Conservation (phyloP, 2,888 invertebrate genomes). For the Chaetoderma sp. region DNA sequence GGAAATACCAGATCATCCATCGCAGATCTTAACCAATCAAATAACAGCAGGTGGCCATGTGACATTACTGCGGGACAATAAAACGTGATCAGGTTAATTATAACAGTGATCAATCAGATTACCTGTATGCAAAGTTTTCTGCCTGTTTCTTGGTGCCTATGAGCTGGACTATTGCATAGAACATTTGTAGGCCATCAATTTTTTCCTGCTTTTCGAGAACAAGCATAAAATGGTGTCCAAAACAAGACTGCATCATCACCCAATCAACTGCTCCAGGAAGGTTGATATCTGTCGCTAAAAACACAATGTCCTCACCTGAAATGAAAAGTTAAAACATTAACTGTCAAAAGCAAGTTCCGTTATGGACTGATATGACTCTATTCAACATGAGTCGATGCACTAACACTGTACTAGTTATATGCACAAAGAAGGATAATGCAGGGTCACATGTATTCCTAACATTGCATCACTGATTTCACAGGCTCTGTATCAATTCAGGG, state of each 20-base stretch:
- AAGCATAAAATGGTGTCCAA: constrained; percentile 99
- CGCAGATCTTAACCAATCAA: too few relatives aligned
- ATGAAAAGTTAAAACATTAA: constrained; percentile 17
- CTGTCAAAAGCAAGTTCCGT: not conserved
- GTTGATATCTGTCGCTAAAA: constrained; percentile 99
- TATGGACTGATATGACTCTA: too few relatives aligned
- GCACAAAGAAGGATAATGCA: too few relatives aligned
- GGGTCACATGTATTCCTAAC: not conserved
- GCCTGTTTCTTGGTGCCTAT: constrained; percentile 99
- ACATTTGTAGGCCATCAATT: constrained; percentile 80
- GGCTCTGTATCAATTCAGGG: too few relatives aligned
- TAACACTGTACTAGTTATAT: not conserved
- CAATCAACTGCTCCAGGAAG: constrained; percentile 99
- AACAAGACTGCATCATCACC: constrained; percentile 99
- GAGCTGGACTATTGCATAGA: constrained; percentile 94
- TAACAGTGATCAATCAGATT: too few relatives aligned
- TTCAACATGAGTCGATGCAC: too few relatives aligned
- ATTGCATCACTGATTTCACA: too few relatives aligned
- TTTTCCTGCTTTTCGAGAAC: constrained; percentile 92
- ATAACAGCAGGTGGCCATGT: too few relatives aligned
- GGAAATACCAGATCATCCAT: too few relatives aligned
- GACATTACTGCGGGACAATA: too few relatives aligned
- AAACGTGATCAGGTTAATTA: too few relatives aligned
- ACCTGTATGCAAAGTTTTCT: constrained; percentile 97
- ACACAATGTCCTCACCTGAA: constrained; percentile 96